These are phyloP conservation scores for Tragelaphus scriptus DNA, from an alignment of 2,113 vertebrate genomes.

Conservation along the genomic window DNA sequence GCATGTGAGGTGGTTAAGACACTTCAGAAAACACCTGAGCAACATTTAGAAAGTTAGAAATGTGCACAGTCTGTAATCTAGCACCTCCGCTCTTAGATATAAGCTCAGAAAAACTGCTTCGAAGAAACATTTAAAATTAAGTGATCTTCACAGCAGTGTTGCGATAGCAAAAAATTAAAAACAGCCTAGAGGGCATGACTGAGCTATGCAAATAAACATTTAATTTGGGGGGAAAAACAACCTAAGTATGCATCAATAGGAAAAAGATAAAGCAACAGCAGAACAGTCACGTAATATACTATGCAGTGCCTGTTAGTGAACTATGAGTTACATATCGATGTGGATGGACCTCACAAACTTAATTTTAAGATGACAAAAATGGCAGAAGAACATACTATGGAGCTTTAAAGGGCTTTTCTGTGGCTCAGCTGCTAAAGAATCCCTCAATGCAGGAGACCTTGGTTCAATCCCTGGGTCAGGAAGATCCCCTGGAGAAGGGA, in stretches of 20 bases:
- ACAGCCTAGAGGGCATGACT: not conserved
- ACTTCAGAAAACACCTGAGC: not conserved
- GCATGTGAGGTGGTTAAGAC: not conserved
- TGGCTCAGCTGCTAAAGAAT: not conserved
- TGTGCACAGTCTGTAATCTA: not conserved
- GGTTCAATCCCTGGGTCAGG: not conserved
- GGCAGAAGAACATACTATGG: not conserved
- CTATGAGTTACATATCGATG: not conserved
- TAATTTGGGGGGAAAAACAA: not conserved
- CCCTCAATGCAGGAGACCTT: not conserved
- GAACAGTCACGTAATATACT: not conserved
- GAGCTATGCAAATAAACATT: not conserved
- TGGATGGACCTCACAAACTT: not conserved
- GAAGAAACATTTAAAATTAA: not conserved
- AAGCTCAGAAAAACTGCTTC: not conserved
- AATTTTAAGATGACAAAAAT: not conserved
- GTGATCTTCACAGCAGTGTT: not conserved
- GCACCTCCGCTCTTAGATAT: not conserved
- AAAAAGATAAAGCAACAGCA: not conserved
- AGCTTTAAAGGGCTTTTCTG: not conserved
- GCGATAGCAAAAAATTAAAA: not conserved
- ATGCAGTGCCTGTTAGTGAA: not conserved
- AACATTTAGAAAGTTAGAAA: not conserved
- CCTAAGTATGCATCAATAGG: not conserved
- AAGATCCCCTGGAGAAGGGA: not conserved